Evolutionary conservation across 2,888 invertebrate genomes (phyloP).

Genomic region (Conistra vaccinii): DNA sequence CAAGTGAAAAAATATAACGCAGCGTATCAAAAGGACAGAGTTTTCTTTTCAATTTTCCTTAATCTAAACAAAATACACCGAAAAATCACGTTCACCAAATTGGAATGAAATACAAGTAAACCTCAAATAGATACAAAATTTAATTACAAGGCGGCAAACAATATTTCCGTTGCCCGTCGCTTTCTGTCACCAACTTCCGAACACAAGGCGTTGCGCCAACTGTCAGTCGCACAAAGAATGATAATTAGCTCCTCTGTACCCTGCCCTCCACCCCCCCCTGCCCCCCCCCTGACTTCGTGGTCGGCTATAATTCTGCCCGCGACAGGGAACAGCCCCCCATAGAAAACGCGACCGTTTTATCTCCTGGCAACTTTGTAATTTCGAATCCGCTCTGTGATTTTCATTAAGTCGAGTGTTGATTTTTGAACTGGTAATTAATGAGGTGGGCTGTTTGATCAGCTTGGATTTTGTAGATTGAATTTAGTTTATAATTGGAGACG

Average conservation of each 20-base stretch:
- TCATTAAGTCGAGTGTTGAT: slow-evolving; percentile 44
- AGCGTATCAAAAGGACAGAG: slow-evolving; percentile 14
- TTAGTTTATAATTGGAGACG: slow-evolving; percentile 32
- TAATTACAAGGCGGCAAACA: slow-evolving; percentile 49
- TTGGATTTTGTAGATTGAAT: slow-evolving; percentile 1
- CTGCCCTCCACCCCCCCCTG: not conserved
- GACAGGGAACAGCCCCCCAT: slow-evolving; percentile 44
- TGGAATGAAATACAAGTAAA: slow-evolving; percentile 25
- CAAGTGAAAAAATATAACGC: not conserved
- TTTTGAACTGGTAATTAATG: slow-evolving; percentile 52
- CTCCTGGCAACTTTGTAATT: slow-evolving; percentile 57
- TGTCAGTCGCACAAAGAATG: slow-evolving; percentile 70
- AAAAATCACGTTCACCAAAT: slow-evolving; percentile 22
- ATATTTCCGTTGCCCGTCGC: slow-evolving; percentile 45
- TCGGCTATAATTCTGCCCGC: slow-evolving; percentile 48
- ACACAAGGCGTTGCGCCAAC: slow-evolving; percentile 51
- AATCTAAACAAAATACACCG: not conserved
- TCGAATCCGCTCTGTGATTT: slow-evolving; percentile 42
- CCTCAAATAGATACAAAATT: slow-evolving; percentile 53
- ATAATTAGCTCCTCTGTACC: slow-evolving; percentile 63
- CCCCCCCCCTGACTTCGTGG: not conserved
- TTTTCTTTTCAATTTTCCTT: not conserved
- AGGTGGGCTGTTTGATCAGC: slow-evolving; percentile 40
- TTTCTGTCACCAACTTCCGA: slow-evolving; percentile 56
- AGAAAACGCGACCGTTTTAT: slow-evolving; percentile 48